phyloP scores from a whole-genome alignment of 2,888 invertebrate genomes.

The Hartigia nigra region DNA sequence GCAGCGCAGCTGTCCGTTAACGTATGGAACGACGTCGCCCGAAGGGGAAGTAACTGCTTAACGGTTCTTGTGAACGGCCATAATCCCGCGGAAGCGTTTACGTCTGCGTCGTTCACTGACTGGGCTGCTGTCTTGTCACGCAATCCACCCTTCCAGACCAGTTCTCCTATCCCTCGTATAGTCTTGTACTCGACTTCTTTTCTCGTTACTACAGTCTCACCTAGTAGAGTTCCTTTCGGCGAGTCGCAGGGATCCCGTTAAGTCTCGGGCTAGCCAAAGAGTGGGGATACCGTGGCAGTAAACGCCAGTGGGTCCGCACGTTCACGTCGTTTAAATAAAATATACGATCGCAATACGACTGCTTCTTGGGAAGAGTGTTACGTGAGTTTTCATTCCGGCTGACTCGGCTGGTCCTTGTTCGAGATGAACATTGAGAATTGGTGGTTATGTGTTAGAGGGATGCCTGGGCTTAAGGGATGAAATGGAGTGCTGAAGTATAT shows the following conservation, averaged over 20 bases:
- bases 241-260: background rate
- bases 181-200: background rate
- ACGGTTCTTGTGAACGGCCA: slow-evolving; percentile 21
- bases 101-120: slow-evolving; percentile 17
- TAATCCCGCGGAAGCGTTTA: slow-evolving; percentile 18
- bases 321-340: background rate
- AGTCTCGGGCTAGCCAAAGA: background rate
- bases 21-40: background rate
- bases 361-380: background rate
- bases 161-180: background rate
- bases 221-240: background rate
- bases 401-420: background rate
- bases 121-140: slow-evolving; percentile 14
- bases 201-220: background rate
- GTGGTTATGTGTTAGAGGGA: background rate
- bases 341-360: background rate
- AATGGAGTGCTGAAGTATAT: background rate
- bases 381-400: background rate
- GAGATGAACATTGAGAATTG: background rate
- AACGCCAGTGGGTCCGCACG: background rate
- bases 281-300: background rate
- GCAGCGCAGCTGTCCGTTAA: slow-evolving; percentile 13
- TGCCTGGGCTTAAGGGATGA: background rate
- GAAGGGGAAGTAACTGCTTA: slow-evolving; percentile 21
- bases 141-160: slow-evolving; percentile 5